Evolutionary conservation across 2,888 invertebrate species (phyloP).

Genomic region (Stomorhina lunata): DNA sequence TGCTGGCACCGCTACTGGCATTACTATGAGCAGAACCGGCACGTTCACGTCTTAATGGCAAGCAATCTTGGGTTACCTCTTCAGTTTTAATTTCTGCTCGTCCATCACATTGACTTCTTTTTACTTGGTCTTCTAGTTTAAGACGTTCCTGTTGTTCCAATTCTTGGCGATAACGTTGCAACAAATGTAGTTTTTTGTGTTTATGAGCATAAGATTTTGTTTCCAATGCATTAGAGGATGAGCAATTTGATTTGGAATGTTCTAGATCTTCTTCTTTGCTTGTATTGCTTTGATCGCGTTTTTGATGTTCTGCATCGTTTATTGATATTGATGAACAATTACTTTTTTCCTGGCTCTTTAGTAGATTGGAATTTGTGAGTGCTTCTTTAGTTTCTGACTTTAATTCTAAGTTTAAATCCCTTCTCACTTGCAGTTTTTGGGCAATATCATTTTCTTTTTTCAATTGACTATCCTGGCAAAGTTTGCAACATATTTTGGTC

Average conservation of each 20-base stretch:
- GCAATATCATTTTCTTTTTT: constrained; percentile 48
- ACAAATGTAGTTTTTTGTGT: constrained; percentile 74
- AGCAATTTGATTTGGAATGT: constrained; percentile 60
- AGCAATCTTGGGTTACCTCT: constrained; percentile 62
- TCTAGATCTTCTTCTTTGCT: constrained; percentile 26
- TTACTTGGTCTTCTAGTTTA: constrained; percentile 56
- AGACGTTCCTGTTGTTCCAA: constrained; percentile 70
- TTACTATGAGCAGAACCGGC: constrained; percentile 73
- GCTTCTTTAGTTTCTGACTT: constrained; percentile 10
- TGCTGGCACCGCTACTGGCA: constrained; percentile 72
- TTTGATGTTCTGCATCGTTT: constrained; percentile 2
- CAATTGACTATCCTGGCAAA: constrained; percentile 77
- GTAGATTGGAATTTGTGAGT: background rate
- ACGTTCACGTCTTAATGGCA: constrained; percentile 67
- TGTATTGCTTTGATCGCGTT: background rate
- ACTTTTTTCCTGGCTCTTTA: constrained; percentile 23
- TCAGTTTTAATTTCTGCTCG: constrained; percentile 53
- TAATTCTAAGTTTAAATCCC: constrained; percentile 23
- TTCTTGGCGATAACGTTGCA: constrained; percentile 75
- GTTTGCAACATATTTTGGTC: constrained; percentile 77
- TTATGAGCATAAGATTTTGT: constrained; percentile 70
- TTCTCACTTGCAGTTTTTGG: constrained; percentile 31
- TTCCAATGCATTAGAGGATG: constrained; percentile 14
- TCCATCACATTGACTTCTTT: constrained; percentile 6
- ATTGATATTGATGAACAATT: constrained; percentile 30